These are phyloP conservation scores for Anguilla pacifica DNA, from an alignment of 2,797 vertebrate genomes.

Conservation along the genomic window DNA sequence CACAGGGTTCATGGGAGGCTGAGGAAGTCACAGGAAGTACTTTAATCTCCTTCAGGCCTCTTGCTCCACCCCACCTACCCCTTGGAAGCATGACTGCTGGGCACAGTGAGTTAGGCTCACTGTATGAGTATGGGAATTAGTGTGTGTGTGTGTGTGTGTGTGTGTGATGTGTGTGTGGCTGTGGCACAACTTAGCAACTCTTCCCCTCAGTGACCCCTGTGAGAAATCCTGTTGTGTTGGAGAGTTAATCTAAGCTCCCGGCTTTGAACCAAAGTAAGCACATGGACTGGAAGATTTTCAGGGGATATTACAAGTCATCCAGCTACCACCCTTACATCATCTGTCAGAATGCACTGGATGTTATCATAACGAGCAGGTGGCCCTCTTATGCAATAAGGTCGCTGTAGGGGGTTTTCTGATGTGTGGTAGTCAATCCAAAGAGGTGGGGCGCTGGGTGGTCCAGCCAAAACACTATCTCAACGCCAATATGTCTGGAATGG, in stretches of 20 bases:
- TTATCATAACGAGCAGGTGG: slow-evolving; percentile 32
- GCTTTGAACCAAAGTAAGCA: slow-evolving; percentile 62
- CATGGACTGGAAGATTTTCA: slow-evolving; percentile 59
- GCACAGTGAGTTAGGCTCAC: not conserved
- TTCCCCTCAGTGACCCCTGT: slow-evolving; percentile 68
- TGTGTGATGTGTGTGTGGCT: slow-evolving; percentile 54
- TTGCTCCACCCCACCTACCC: slow-evolving; percentile 28
- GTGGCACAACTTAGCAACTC: slow-evolving; percentile 67
- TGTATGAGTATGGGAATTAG: not conserved
- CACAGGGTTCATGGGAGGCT: not conserved
- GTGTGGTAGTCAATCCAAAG: not conserved
- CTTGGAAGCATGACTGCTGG: slow-evolving; percentile 16
- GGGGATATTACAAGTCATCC: slow-evolving; percentile 47
- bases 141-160: slow-evolving; percentile 56
- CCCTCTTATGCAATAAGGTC: not conserved
- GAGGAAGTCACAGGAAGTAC: not conserved
- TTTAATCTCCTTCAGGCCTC: not conserved
- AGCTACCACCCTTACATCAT: slow-evolving; percentile 23
- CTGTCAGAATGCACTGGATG: slow-evolving; percentile 14
- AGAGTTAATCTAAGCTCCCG: slow-evolving; percentile 68
- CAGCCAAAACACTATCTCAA: not conserved
- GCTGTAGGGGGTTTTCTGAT: not conserved
- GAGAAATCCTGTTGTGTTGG: slow-evolving; percentile 72
- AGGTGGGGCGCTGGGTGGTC: not conserved
- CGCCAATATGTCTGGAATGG: not conserved